Base-by-base conservation (phyloP, 2,113 vertebrate genomes). In the Campylorhamphus procurvoides region DNA sequence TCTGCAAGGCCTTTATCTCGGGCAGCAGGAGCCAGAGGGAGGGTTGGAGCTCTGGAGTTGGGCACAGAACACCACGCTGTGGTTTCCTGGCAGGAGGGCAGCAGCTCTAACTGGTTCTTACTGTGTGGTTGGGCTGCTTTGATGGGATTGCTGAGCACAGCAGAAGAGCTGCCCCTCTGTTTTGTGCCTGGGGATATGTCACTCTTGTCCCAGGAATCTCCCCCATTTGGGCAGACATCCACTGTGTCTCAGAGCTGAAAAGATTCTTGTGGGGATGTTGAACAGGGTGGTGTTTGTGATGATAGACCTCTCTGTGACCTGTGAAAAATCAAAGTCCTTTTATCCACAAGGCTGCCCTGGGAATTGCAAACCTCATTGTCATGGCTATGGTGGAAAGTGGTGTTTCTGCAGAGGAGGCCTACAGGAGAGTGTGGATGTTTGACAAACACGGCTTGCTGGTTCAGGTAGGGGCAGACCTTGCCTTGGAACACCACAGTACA, bases 311-410 rank as follows among this genome's bases (percentile, higher is more conserved):
- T 33, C 7, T 5, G 28, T 37, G 46, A 19, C 15, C 50, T 9
- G 9, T 18, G 12, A 6, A 28, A 23, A 78, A 67, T 6, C 6
- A 2, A 1, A n/a, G 6, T 35, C 23, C 31, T 80, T n/a, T 7
- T 35, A 1, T 4, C 78, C 22, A 0, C 44, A 40, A 97, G 97
- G 99, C 99, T 3, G 99, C 99, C 39, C 98, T 99, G 88, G 99
- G 99, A 28, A 99, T 99, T 42, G 99, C 99, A 11, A 99, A 99
- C 97, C 98, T 99, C 69, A 99, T 99, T 16, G 98, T 99, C 12
- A 99, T 99, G 99, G 98, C 99, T 2, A 99, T 99, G 99, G 96
- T 98, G 96, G 99, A 99, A 76, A 76, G 20, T 0, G 99, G 99
- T 1, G 90, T 99, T 83, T 97, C 98, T 50, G 96, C 97, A 8